Conservation (phyloP, 2,797 vertebrate genomes). For the Odontamblyopus lacepedii region DNA sequence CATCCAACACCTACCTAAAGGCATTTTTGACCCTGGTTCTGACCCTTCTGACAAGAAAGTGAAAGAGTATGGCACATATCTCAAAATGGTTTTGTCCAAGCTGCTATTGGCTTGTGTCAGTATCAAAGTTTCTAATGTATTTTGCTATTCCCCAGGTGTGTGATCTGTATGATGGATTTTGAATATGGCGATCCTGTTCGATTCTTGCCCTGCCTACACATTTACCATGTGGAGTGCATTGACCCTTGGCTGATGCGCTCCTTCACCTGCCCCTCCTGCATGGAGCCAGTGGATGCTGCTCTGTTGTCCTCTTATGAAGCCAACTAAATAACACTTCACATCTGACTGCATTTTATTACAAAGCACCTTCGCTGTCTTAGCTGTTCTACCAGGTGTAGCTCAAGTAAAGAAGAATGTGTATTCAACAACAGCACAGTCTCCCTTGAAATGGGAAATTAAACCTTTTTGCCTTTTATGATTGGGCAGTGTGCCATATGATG, state of each 20-base stretch:
- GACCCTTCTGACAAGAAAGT: constrained; percentile 82
- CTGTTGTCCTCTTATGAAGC: constrained; percentile 85
- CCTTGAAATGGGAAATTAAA: constrained; percentile 35
- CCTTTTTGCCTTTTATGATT: constrained; percentile 43
- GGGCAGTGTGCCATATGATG: constrained; percentile 52
- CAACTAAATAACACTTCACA: constrained; percentile 60
- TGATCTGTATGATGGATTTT: constrained; percentile 92
- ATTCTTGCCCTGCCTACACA: constrained; percentile 88
- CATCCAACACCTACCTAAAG: constrained; percentile 86
- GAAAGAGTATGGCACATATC: constrained; percentile 82
- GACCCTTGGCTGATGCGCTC: constrained; percentile 89
- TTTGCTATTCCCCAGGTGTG: constrained; percentile 75
- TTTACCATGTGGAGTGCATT: constrained; percentile 87
- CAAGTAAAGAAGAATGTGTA: constrained; percentile 24
- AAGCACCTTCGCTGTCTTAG: constrained; percentile 44
- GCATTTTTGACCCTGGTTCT: constrained; percentile 77
- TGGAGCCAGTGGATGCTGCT: constrained; percentile 88
- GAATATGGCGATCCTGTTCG: constrained; percentile 82
- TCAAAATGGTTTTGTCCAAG: not conserved
- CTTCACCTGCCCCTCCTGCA: constrained; percentile 89
- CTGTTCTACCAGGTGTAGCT: constrained; percentile 39
- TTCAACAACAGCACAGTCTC: constrained; percentile 13
- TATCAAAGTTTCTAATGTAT: not conserved
- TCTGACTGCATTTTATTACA: constrained; percentile 47
- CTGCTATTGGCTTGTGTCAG: not conserved